Evolutionary conservation across 2,113 vertebrate genomes (phyloP).

Genomic region (Psilopogon haemacephalus): DNA sequence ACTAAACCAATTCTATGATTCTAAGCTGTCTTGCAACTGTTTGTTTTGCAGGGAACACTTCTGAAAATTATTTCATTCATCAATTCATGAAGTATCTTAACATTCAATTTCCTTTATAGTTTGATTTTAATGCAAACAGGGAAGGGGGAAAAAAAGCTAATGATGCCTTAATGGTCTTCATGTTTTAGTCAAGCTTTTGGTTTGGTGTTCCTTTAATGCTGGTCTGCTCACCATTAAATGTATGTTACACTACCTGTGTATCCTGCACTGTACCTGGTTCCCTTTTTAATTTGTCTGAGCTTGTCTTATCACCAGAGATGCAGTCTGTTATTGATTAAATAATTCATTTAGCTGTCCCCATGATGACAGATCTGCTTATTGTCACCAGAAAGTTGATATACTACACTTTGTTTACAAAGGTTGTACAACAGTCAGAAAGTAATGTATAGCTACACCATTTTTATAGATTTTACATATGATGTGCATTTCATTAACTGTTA

Average conservation of each 20-base stretch:
- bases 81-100: background rate
- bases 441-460: conserved; percentile 55
- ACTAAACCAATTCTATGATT: too few species aligned
- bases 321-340: conserved; percentile 70
- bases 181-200: accelerated
- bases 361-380: conserved; percentile 64
- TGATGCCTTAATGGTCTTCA: background rate
- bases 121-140: background rate
- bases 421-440: conserved; percentile 43
- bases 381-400: conserved; percentile 65
- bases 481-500: conserved; percentile 49
- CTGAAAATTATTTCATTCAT: background rate
- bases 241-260: background rate
- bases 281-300: conserved; percentile 63
- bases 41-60: background rate
- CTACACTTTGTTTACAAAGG: conserved; percentile 57
- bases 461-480: conserved; percentile 56
- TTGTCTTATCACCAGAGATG: conserved; percentile 55
- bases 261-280: conserved; percentile 25
- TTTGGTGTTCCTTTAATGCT: background rate
- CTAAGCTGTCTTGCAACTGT: background rate
- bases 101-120: background rate
- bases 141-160: background rate
- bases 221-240: conserved; percentile 8
- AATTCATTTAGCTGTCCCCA: conserved; percentile 67